Base-by-base conservation (phyloP, 2,888 invertebrate genomes). In the Eubasilissa splendida region DNA sequence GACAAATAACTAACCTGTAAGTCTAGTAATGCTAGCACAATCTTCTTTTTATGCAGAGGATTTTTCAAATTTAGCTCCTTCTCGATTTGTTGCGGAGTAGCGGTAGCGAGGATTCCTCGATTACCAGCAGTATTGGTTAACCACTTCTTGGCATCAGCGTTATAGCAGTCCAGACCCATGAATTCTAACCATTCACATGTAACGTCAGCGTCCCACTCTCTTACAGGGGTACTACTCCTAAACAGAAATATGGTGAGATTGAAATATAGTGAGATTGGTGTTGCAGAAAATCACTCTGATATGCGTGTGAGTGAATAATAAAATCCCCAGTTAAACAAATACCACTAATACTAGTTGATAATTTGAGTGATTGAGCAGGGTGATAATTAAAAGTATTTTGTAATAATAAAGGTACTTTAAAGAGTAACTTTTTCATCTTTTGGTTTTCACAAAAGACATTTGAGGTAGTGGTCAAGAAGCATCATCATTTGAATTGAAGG, bases 11-110 rank as follows among this genome's bases (percentile, higher is more conserved):
- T 52, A 52, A 91, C 90, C 85, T 92, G 89, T 50, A 93, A 86
- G 85, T 94, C 94, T 9, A 93, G 92, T 9, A 95, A 87, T 0
- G 94, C 94, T 80, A 98, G 89, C 70, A 95, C 91, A 54, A 99
- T 93, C 88, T 99, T 99, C 90, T 99, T 99, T 84, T 96, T 93
- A 86, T 99, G 99, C 85, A 99, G 90, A 0, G 94, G 91, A 86
- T 97, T 94, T 88, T 96, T 96, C 66, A 97, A 92, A 76, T 93
- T 94, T 10, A 97, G 89, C 86, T 97, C 96, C 86, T 97, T 97
- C 87, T 99, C 99, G 59, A 99, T 93, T 85, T 97, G 95, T 84
- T 92, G 91, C 7, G 94, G 92, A 0, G 96, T 93, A 7, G 96
- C 95, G 84, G 94, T 93, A 70, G 96, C 93, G 58, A 99, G 88